Conservation (phyloP, 1,140 invertebrate genomes). For the Ridgeia piscesae region DNA sequence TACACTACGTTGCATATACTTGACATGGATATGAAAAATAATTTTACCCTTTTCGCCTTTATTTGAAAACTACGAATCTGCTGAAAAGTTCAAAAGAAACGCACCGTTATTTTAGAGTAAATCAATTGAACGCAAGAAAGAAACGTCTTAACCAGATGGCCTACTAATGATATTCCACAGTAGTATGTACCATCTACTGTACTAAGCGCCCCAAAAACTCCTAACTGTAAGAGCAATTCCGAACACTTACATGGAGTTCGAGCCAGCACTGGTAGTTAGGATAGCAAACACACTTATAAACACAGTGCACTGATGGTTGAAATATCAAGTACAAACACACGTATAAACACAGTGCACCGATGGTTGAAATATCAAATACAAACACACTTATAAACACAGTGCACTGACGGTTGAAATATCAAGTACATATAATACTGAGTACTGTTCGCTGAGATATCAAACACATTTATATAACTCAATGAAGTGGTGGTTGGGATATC, state of each 20-base stretch:
- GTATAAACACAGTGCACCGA: background rate
- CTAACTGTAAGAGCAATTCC: background rate
- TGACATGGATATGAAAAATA: too few species aligned
- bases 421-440: too few species aligned
- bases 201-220: background rate
- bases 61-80: background rate
- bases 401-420: too few species aligned
- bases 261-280: background rate
- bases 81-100: background rate
- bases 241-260: background rate
- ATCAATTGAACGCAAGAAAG: background rate
- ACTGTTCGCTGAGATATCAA: too few species aligned
- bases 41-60: background rate
- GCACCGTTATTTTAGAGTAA: background rate
- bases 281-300: background rate
- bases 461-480: too few species aligned
- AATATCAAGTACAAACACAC: background rate
- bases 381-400: too few species aligned
- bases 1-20: background rate
- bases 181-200: background rate
- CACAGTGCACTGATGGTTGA: background rate
- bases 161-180: background rate
- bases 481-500: too few species aligned
- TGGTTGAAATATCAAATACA: background rate
- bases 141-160: background rate